Evolutionary conservation across 2,888 invertebrate species (phyloP), one percentile per base, ranked within the genome.

Genomic region (Parascotia fuliginaria): DNA sequence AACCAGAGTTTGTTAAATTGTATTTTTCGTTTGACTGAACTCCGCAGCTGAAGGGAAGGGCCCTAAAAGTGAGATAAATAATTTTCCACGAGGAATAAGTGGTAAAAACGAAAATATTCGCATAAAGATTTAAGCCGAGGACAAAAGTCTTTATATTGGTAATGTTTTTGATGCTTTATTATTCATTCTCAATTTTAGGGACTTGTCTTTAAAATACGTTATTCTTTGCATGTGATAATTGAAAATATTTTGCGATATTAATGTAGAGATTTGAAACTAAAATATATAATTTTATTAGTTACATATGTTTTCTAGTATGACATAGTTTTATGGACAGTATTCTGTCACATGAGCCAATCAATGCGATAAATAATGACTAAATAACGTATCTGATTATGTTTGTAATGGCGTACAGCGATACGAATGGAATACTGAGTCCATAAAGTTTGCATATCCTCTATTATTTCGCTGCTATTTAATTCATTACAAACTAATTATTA

Each of bases 1-100:
- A 52, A 53, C 47, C 45, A 45, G 66, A 75, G 68, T 77, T 77
- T 75, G 67, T 73, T 62, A 73, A 79, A 80, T 77, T 76, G 72
- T 79, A 74, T 77, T 76, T 79, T 73, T 72, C 73, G 70, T 73
- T 68, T 70, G 73, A 77, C 61, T 73, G 65, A 70, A 65, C 73
- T 66, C 64, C 45, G 53, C 63, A 67, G 59, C 69, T 63, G 70
- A 61, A 44, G 60, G 57, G 55, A 49, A 49, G 51, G 48, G 45
- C 58, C 55, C 12, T 32, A n/a, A 41, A 45, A 54, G 51, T 42
- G 60, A 62, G 68, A 70, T 66, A 66, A 70, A 70, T 65, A 74
- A 74, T 62, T 73, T 72, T 64, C 47, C 44, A 37, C 37, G 42
- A 55, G 55, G 72, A 74, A 67, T 68, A 68, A 59, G 64, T 65